Base-by-base conservation (phyloP, 2,113 vertebrate genomes). In the Nyctereutes procyonoides region DNA sequence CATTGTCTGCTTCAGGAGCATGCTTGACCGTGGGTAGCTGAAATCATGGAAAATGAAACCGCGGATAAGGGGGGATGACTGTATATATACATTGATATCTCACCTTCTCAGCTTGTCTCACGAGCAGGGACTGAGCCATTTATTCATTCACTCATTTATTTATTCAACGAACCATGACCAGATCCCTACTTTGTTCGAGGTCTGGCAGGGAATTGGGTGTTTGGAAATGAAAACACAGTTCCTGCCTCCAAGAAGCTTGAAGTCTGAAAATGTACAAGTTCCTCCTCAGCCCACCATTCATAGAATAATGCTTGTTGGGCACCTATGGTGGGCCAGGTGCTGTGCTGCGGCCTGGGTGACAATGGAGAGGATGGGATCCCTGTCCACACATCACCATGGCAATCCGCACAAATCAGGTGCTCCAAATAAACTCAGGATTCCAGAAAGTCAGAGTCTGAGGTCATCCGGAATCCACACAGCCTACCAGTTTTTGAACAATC, bases 251-350 rank as follows among this genome's bases (percentile, higher is more conserved):
- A 22, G 58, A 14, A 82, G 71, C 38, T 6, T 83, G 11, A 48
- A 20, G 73, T 71, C 35, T n/a, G 73, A 58, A 51, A 63, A 48
- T 0, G 15, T 12, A 3, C 30, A 12, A 12, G 6, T 38, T 16
- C 1, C 32, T 84, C 28, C 24, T 63, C 24, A 14, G 38, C 28
- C 60, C 5, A 38, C 15, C 38, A 15, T 4, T 3, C 38, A 48
- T 28, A 30, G 58, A 16, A 30, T 58, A 24, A 81, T 15, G 19
- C 53, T 83, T 2, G 0, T 55, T 9, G 35, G 11, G 60, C 0
- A 3, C 7, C 26, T 8, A 11, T 30, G 17, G 3, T 0, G 71
- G 15, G 38, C 51, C 65, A 7, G 6, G 22, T 28, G 35, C 77
- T 77, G 13, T 24, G 48, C 22, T 5, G 11, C 65, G 24, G 32